A percentile compares a stretch with the other conserved stretches of the same genome.
phyloP scores from a whole-genome alignment of 92 coral and sea anemone species.

The Meandrina meandrites region DNA sequence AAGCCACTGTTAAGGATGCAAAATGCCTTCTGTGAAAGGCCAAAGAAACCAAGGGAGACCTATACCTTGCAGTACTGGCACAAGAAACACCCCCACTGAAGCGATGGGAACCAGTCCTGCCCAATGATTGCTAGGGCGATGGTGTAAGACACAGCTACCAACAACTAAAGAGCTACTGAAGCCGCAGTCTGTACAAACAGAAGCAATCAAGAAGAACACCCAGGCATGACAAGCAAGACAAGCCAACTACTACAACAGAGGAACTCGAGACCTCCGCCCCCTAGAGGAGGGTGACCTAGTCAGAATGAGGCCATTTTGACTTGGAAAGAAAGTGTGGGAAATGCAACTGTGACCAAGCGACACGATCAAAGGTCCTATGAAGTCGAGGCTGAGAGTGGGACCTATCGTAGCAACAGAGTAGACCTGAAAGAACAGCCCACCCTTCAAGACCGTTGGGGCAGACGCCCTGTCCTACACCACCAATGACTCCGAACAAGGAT shows the following conservation, averaged over 20 bases:
- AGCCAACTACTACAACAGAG: conserved; percentile 45
- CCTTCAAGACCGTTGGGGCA: background rate
- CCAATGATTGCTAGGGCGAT: conserved; percentile 48
- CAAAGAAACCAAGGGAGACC: conserved; percentile 42
- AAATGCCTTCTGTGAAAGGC: conserved; percentile 57
- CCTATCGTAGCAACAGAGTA: too few relatives aligned
- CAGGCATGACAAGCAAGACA: conserved; percentile 15
- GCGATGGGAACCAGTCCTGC: conserved; percentile 70
- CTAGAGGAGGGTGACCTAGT: conserved; percentile 42
- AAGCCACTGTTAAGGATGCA: conserved; percentile 60
- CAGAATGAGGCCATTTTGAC: conserved; percentile 35
- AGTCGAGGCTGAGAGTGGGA: conserved; percentile 35
- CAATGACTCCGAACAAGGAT: too few relatives aligned
- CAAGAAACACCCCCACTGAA: conserved; percentile 64
- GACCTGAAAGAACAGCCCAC: conserved; percentile 8
- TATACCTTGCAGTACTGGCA: conserved; percentile 55
- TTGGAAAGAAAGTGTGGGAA: conserved; percentile 44
- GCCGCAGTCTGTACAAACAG: conserved; percentile 40
- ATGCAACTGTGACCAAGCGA: conserved; percentile 40
- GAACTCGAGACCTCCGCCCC: conserved; percentile 29
- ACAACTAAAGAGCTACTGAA: conserved; percentile 55
- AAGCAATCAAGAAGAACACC: conserved; percentile 37
- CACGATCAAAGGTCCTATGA: conserved; percentile 41
- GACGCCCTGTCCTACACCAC: background rate
- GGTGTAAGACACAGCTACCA: conserved; percentile 62